phyloP scores from a whole-genome alignment of 2,888 invertebrate genomes.

The Barypeithes pellucidus region DNA sequence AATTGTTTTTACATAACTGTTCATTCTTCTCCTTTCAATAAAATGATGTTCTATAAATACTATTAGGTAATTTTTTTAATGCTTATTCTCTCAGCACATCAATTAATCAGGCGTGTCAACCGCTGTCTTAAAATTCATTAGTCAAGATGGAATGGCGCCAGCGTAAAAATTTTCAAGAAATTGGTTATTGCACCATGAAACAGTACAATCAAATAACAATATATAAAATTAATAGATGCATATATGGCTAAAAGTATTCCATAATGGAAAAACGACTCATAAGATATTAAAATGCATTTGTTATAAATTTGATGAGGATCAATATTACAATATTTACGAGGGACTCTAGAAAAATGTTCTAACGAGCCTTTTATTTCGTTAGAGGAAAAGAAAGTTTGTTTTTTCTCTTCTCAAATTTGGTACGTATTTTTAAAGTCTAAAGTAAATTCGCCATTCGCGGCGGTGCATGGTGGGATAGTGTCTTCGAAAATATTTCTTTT shows the following conservation, averaged over 20 bases:
- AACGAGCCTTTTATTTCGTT: too few relatives aligned
- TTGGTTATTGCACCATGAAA: conserved; percentile 23
- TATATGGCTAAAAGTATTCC: neutral
- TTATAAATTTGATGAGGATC: too few relatives aligned
- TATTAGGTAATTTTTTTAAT: conserved; percentile 31
- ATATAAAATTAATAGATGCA: neutral
- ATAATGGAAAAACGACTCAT: too few relatives aligned
- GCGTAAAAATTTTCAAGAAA: conserved; percentile 35
- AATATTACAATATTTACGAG: too few relatives aligned
- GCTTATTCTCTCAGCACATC: conserved; percentile 25
- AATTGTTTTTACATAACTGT: conserved; percentile 16
- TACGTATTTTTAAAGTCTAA: too few relatives aligned
- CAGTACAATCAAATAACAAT: conserved; percentile 2
- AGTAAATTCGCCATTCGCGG: too few relatives aligned
- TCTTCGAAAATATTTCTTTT: too few relatives aligned
- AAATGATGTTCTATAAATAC: conserved; percentile 15
- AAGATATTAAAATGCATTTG: too few relatives aligned
- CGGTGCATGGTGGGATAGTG: too few relatives aligned
- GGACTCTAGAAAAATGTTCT: too few relatives aligned
- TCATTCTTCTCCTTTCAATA: neutral
- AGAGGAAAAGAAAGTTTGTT: too few relatives aligned
- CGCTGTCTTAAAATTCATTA: conserved; percentile 44
- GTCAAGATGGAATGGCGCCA: conserved; percentile 39
- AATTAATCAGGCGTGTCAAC: conserved; percentile 49
- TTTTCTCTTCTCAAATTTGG: too few relatives aligned